A percentile compares a stretch with the other conserved stretches of the same genome.
Evolutionary conservation across 2,113 vertebrate species (phyloP).

Genomic region (Aptenodytes patagonicus): DNA sequence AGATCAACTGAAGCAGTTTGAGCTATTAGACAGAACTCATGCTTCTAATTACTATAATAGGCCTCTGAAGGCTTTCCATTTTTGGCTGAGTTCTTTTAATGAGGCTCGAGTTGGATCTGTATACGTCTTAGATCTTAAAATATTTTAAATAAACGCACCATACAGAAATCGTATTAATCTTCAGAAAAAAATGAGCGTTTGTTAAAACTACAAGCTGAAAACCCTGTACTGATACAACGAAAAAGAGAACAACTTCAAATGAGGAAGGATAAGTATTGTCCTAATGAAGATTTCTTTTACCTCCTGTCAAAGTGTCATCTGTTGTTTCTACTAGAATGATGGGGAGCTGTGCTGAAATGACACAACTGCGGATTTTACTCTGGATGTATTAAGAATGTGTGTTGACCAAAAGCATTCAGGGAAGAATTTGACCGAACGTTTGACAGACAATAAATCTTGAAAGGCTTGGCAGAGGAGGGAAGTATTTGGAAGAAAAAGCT

Average conservation of each 20-base stretch:
- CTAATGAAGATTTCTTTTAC: background rate
- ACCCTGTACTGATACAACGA: background rate
- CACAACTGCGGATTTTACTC: background rate
- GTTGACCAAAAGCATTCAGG: background rate
- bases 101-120: constrained; percentile 47
- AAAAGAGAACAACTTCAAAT: background rate
- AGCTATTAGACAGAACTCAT: constrained; percentile 37
- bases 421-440: background rate
- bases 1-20: constrained; percentile 20
- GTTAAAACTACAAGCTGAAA: background rate
- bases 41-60: constrained; percentile 40
- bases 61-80: constrained; percentile 27
- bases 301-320: background rate
- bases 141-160: constrained; percentile 15
- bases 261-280: background rate
- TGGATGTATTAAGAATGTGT: background rate
- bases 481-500: background rate
- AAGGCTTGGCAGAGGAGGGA: background rate
- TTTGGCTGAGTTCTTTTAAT: constrained; percentile 50
- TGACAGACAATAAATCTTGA: background rate
- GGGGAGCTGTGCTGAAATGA: background rate
- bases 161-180: background rate
- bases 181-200: background rate
- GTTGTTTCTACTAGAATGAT: background rate
- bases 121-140: background rate